phyloP scores from a whole-genome alignment of 2,888 invertebrate species.

The Nemoura dubitans region DNA sequence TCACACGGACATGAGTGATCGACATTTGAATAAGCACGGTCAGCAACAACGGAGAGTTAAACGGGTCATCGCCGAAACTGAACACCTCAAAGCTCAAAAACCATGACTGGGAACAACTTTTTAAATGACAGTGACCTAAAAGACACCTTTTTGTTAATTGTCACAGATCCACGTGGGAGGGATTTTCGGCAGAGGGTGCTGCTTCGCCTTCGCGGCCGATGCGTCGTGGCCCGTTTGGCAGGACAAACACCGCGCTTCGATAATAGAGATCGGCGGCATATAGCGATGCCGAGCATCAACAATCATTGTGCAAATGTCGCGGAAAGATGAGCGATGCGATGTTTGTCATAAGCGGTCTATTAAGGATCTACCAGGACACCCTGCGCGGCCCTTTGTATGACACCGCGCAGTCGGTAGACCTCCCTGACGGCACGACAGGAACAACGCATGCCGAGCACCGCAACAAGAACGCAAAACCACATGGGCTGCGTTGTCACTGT shows the following conservation, averaged over 20 bases:
- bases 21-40: constrained; percentile 45
- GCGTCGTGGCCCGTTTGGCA: neutral
- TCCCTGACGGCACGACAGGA: constrained; percentile 19
- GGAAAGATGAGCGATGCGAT: constrained; percentile 34
- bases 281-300: neutral
- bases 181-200: constrained; percentile 14
- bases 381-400: neutral
- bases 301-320: constrained; percentile 23
- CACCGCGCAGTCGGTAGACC: neutral
- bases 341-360: constrained; percentile 13
- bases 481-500: too few relatives aligned
- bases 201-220: neutral
- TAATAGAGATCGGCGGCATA: constrained; percentile 13
- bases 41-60: constrained; percentile 21
- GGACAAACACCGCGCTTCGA: neutral
- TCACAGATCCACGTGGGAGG: constrained; percentile 27
- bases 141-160: neutral
- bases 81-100: constrained; percentile 28
- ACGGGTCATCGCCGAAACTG: constrained; percentile 44
- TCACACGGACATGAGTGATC: constrained; percentile 41
- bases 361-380: neutral
- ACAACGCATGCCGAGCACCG: neutral
- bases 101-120: neutral
- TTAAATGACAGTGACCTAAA: constrained; percentile 23
- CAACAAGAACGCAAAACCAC: neutral